Base-by-base conservation (phyloP, 2,113 vertebrate species). In the Delphinus delphis region DNA sequence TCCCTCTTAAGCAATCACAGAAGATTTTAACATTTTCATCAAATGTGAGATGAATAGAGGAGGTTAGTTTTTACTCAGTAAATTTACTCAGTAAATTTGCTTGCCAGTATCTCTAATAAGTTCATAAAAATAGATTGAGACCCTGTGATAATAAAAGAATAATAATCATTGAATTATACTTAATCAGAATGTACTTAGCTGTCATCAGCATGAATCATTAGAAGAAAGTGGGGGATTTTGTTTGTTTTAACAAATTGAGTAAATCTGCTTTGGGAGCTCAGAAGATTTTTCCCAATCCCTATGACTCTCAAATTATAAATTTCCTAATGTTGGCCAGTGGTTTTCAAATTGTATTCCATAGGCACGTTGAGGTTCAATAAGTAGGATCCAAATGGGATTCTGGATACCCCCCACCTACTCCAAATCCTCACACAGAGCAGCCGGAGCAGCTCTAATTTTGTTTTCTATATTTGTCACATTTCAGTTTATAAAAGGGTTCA, bases 81-180 rank as follows among this genome's bases (percentile, higher is more conserved):
- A 81, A 76, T 92, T 91, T 47, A 33, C 41, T 95, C 23, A 79
- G 33, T 55, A 80, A 85, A 76, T 92, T 91, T 47, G 36, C 41
- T 95, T 92, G 28, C 33, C 9, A 25, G 21, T 86, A 44, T 63
- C 53, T 82, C 12, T 20, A 85, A 0, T 91, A 92, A 95, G 62
- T 85, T 97, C 38, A 93, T 53, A 87, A 96, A 92, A 96, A 79
- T 88, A 96, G 15, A 62, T 73, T 90, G 31, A 94, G 74, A 85
- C 14, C 15, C 83, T 92, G 38, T 92, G 11, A 76, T 92, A 90
- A 76, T 88, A 68, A 88, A 23, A 31, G 33, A 77, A 50, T 84
- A 86, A 68, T 77, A 67, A 50, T 74, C 26, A 79, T 23, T 96
- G 33, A 26, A 26, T 80, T 70, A 63, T 70, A 80, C 18, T 94